A percentile compares a stretch with the other conserved stretches of the same genome.
These are phyloP conservation scores for Panurus biarmicus DNA, from an alignment of 2,113 vertebrate genomes.

Conservation along the genomic window DNA sequence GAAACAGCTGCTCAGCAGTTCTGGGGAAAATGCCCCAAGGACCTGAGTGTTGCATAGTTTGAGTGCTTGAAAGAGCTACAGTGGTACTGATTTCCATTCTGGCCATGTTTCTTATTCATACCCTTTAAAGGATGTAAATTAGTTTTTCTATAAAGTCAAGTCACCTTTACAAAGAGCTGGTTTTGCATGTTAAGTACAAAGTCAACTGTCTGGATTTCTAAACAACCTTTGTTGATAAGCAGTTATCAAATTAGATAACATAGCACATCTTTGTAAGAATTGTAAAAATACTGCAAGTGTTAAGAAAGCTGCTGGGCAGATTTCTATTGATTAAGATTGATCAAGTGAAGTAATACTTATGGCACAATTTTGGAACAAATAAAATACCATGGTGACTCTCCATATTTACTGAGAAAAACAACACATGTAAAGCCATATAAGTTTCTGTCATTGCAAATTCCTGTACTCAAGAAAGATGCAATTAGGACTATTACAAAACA, in stretches of 20 bases:
- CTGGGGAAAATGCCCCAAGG: not conserved
- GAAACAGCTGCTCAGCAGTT: not conserved
- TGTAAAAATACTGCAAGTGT: not conserved
- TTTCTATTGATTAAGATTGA: not conserved
- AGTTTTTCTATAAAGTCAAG: not conserved
- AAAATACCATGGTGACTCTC: not conserved
- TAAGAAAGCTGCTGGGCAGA: not conserved
- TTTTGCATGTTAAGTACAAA: not conserved
- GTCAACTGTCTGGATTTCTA: not conserved
- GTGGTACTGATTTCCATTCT: not conserved
- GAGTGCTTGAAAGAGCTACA: not conserved
- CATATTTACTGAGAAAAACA: not conserved
- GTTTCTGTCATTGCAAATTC: not conserved
- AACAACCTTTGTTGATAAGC: not conserved
- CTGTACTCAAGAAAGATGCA: not conserved
- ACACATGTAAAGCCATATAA: not conserved
- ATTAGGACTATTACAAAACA: not conserved
- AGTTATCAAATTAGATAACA: not conserved
- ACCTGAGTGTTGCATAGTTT: not conserved
- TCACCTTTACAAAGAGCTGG: not conserved
- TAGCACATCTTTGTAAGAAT: not conserved
- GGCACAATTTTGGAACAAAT: not conserved
- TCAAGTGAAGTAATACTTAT: not conserved
- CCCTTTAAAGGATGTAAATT: not conserved
- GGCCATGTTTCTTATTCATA: not conserved